Conservation (phyloP, 2,113 vertebrate genomes). For the Apistogramma diplotaenia region DNA sequence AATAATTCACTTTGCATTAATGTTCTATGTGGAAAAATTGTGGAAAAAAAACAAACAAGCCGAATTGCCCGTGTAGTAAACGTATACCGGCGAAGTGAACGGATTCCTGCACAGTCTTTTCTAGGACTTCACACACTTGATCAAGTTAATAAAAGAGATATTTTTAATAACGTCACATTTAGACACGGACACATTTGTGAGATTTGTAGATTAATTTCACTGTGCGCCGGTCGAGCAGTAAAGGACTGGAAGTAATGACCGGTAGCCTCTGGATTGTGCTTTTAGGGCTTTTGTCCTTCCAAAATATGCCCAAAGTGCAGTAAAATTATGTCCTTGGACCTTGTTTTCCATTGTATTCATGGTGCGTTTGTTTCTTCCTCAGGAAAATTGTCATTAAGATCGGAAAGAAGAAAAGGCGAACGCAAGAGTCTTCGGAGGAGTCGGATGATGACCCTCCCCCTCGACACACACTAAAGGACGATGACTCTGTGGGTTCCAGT, state of each 20-base stretch:
- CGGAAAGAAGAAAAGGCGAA: conserved; percentile 95
- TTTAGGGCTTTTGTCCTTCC: not conserved
- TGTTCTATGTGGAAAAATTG: not conserved
- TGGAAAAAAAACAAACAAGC: not conserved
- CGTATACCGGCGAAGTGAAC: not conserved
- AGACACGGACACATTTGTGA: not conserved
- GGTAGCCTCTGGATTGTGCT: not conserved
- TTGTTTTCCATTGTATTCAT: not conserved
- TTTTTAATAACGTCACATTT: not conserved
- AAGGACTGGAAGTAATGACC: not conserved
- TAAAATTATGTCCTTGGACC: not conserved
- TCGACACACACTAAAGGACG: conserved; percentile 82
- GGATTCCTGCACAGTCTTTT: not conserved
- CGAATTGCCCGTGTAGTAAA: not conserved
- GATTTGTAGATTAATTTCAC: not conserved
- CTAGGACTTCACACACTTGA: not conserved
- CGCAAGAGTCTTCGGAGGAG: conserved; percentile 92
- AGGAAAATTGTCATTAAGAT: conserved; percentile 98
- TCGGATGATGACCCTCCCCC: conserved; percentile 87
- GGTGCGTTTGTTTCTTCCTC: not conserved
- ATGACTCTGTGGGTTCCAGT: conserved; percentile 82
- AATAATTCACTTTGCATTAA: not conserved
- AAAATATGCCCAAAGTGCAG: not conserved
- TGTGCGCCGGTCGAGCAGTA: not conserved
- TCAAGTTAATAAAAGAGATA: not conserved